Base-by-base conservation (phyloP, 2,888 invertebrate species). In the Cactoblastis cactorum region DNA sequence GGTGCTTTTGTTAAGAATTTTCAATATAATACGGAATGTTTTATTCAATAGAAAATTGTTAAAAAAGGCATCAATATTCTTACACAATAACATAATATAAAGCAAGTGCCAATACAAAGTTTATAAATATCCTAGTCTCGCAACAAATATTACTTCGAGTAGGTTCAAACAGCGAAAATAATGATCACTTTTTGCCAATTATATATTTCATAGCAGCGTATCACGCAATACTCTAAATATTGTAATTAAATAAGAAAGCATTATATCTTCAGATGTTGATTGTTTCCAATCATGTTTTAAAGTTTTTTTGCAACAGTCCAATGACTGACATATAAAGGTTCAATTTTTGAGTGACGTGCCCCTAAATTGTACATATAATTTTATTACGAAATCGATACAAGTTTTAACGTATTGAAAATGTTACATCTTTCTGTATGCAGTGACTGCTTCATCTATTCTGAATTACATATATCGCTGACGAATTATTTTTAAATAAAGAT, bases 361-460 rank as follows among this genome's bases (percentile, higher is more conserved):
- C 64, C 57, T 54, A 61, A 67, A 66, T 56, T 64, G 50, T 19
- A n/a, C 15, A 24, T 22, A 22, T 56, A 48, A 55, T 55, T 3
- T 33, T 6, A 55, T 65, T 65, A 56, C 58, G 53, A 56, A 62
- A 64, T 62, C 54, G 48, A 49, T 53, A 56, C 54, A 50, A 52
- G 53, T 53, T 33, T 37, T 39, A 50, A 45, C 52, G 47, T 59
- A 61, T 56, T 56, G 55, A 52, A 58, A 62, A 56, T 43, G 48
- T 58, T 57, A 52, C 58, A 57, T 53, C 53, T 52, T 41, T 54
- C 9, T 28, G 8, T 28, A 28, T 1, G 28, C 32, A 15, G 2
- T 37, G 14, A 9, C 3, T 37, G 17, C 37, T 17, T 37, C 8
- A 17, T 9, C 15, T 28, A n/a, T n/a, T n/a, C n/a, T n/a, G n/a